A percentile compares a stretch with the other conserved stretches of the same genome.
Evolutionary conservation across 2,797 vertebrate genomes (phyloP).

Genomic region (Toxotes lorentzi): DNA sequence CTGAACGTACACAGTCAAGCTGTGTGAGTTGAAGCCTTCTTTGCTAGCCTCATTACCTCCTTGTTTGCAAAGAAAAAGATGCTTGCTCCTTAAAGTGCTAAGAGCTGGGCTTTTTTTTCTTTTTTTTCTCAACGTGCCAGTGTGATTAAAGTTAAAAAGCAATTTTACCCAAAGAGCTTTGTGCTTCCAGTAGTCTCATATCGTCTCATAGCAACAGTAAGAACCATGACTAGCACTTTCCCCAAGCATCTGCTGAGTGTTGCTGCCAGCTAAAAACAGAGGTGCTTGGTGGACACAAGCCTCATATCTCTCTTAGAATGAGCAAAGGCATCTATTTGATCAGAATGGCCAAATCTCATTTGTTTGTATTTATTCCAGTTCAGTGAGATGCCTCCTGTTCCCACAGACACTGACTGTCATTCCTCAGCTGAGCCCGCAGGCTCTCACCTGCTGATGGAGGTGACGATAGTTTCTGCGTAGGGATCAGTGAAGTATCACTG

Average conservation of each 20-base stretch:
- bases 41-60: slow-evolving; percentile 32
- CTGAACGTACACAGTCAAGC: background rate
- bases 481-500: background rate
- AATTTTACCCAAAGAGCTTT: slow-evolving; percentile 67
- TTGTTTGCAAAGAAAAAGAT: slow-evolving; percentile 50
- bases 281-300: slow-evolving; percentile 39
- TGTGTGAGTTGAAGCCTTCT: slow-evolving; percentile 16
- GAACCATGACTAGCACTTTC: slow-evolving; percentile 61
- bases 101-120: slow-evolving; percentile 64
- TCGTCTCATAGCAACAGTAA: slow-evolving; percentile 73
- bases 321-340: slow-evolving; percentile 59
- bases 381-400: slow-evolving; percentile 12
- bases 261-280: slow-evolving; percentile 51
- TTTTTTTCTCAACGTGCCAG: slow-evolving; percentile 65
- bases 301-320: slow-evolving; percentile 41
- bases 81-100: slow-evolving; percentile 41
- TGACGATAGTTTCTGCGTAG: slow-evolving; percentile 3
- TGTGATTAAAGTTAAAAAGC: slow-evolving; percentile 72
- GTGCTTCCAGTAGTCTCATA: slow-evolving; percentile 55
- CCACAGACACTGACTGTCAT: background rate
- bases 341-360: slow-evolving; percentile 49
- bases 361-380: slow-evolving; percentile 54
- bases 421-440: slow-evolving; percentile 2
- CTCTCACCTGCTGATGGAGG: slow-evolving; percentile 13
- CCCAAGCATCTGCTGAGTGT: slow-evolving; percentile 66